Base-by-base conservation (phyloP, 2,888 invertebrate species). In the Pyralis farinalis region DNA sequence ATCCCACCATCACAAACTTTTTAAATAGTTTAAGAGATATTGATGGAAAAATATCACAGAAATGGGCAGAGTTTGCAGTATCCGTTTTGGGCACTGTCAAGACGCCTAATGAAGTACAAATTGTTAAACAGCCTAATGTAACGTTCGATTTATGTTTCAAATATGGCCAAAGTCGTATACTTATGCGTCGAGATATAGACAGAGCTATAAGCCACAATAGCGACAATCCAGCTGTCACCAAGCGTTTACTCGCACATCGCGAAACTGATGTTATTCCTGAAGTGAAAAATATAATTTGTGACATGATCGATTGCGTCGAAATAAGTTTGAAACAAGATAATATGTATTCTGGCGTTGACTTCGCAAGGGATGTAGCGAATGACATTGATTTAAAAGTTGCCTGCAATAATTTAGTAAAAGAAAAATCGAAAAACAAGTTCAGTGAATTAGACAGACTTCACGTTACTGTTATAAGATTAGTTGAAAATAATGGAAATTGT, bases 381-480 rank as follows among this genome's bases (percentile, higher is more conserved):
- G 78, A 82, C 47, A 63, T 56, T 48, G 43, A 46, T 29, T 40
- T 43, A 34, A 61, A 69, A 40, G 54, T 60, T 40, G 44, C 48
- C 22, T 50, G 49, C 27, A 57, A 7, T 47, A 55, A 50, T 50
- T 43, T 10, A 22, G 33, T 29, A 12, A 83, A 79, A 62, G 81
- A 86, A 12, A 83, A 81, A 64, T 32, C 40, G 25, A 85, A 78
- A 65, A 76, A 66, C 48, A 80, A 64, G 56, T 71, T 63, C 57
- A 51, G 64, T 46, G 94, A 94, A 73, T 69, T 94, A 44, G 86
- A 82, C 40, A 84, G 92, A 48, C 82, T 94, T 27, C 93, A 91
- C 72, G 93, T 93, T 6, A 93, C 92, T 44, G 90, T 94, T 22
- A 92, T 94, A 38, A 91, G 90, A 58, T 79, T 83, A 43, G 65